Percentiles rank a stretch among this genome's conserved stretches.
Evolutionary conservation across 2,888 invertebrate species (phyloP).

Genomic region (Agriotes lineatus): DNA sequence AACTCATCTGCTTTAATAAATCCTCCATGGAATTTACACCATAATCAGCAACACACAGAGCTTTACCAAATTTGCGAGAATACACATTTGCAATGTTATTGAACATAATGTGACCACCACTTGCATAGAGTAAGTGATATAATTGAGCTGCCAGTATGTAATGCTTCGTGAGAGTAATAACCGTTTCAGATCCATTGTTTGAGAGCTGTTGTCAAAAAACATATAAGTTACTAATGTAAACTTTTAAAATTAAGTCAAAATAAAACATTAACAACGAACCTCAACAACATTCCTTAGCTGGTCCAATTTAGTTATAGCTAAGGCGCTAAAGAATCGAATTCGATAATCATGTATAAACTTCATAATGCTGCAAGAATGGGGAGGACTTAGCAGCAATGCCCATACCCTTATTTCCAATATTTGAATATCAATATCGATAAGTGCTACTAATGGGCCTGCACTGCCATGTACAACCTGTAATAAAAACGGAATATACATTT

Average conservation of each 20-base stretch:
- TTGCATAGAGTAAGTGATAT: constrained; percentile 60
- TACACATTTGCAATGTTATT: constrained; percentile 58
- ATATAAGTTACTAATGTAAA: too few relatives aligned
- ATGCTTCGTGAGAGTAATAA: constrained; percentile 59
- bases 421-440: constrained; percentile 63
- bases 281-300: constrained; percentile 67
- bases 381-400: constrained; percentile 71
- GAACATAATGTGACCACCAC: constrained; percentile 58
- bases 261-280: too few relatives aligned
- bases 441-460: constrained; percentile 66
- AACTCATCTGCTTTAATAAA: constrained; percentile 59
- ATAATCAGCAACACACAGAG: constrained; percentile 57
- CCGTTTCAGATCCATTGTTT: constrained; percentile 52
- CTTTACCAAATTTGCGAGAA: constrained; percentile 56
- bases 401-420: constrained; percentile 68
- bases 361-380: constrained; percentile 66
- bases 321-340: constrained; percentile 55
- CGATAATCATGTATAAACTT: constrained; percentile 65
- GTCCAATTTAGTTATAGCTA: constrained; percentile 58
- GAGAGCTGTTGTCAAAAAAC: too few relatives aligned
- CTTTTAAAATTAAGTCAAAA: too few relatives aligned
- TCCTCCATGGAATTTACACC: constrained; percentile 60
- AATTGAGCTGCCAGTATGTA: constrained; percentile 62
- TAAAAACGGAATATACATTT: constrained; percentile 11
- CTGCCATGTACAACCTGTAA: constrained; percentile 67